Evolutionary conservation across 2,888 invertebrate genomes (phyloP), one percentile per base, ranked within the genome.

Genomic region (Laothoe populi): DNA sequence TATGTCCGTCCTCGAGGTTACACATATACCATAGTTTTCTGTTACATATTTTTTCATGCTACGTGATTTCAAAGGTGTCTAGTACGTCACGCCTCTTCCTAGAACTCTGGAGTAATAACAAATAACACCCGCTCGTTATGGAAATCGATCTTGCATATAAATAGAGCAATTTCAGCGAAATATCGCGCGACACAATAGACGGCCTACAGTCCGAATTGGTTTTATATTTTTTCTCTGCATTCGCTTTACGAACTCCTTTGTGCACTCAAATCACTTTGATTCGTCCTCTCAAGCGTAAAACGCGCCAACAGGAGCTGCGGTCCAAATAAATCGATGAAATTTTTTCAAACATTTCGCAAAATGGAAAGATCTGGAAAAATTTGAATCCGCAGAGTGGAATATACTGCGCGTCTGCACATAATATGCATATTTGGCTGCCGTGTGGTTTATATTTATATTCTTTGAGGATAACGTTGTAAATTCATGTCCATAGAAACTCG

Each of bases 261-360:
- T 42, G 60, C 60, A 61, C 49, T 61, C 60, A n/a, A 53, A 53
- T 61, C 60, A 40, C 53, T 61, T 61, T 61, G 53, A 48, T 26
- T 53, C 60, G 53, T 61, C 49, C 60, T 31, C 53, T 61, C 60
- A 61, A 53, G 60, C 42, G 60, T 42, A 42, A 13, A 53, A 42
- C 42, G 26, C 10, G 7, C 38, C 42, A 49, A 42, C 42, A 23
- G n/a, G 48, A 60, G 48, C 38, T 11, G 24, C 53, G 26, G 19
- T 42, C 16, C 40, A 40, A 61, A 61, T 61, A 61, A 26, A 53
- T 38, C 42, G 16, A 53, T 42, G 42, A 61, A 53, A 49, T 40
- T 19, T 53, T 24, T 2, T 13, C 40, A 61, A 19, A 26, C 49
- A 42, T 61, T 38, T 61, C 42, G 24, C 49, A 19, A 58, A 23